Evolutionary conservation across 1,140 invertebrate species (phyloP).

Genomic region (Drosophila hydei): DNA sequence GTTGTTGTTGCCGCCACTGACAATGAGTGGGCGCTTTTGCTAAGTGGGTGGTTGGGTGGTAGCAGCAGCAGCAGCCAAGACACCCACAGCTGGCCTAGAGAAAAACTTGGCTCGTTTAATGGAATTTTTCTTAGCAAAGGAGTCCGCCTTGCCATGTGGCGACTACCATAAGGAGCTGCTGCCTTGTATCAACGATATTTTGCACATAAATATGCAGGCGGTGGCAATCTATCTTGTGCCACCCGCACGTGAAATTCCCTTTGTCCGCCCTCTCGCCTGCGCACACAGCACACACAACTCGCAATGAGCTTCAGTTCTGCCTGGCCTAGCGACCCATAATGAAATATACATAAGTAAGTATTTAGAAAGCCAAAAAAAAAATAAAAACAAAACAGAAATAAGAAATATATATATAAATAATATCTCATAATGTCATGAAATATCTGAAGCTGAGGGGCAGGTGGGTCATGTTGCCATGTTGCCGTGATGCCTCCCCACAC

Average conservation of each 20-base stretch:
- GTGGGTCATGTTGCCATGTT: slow-evolving; percentile 12
- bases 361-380: slow-evolving; percentile 35
- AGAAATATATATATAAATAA: slow-evolving; percentile 69
- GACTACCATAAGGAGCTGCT: slow-evolving; percentile 35
- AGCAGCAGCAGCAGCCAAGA: slow-evolving; percentile 28
- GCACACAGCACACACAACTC: background rate
- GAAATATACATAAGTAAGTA: slow-evolving; percentile 68
- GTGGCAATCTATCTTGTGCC: slow-evolving; percentile 77
- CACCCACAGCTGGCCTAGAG: slow-evolving; percentile 10
- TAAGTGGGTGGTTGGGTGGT: slow-evolving; percentile 30
- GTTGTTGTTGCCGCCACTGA: slow-evolving; percentile 61
- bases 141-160: slow-evolving; percentile 43
- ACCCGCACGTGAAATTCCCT: slow-evolving; percentile 76
- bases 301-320: slow-evolving; percentile 35
- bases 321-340: slow-evolving; percentile 48
- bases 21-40: slow-evolving; percentile 60
- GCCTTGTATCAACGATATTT: slow-evolving; percentile 67
- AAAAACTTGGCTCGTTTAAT: slow-evolving; percentile 48
- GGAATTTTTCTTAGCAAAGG: slow-evolving; percentile 48
- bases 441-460: slow-evolving; percentile 43
- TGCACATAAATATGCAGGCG: slow-evolving; percentile 76
- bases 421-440: slow-evolving; percentile 79
- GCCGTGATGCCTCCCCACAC: background rate
- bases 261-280: slow-evolving; percentile 42
- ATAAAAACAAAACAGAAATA: slow-evolving; percentile 48